Evolutionary conservation across 2,797 vertebrate species (phyloP), one percentile per base, ranked within the genome.

Genomic region (Sternotherus odoratus): DNA sequence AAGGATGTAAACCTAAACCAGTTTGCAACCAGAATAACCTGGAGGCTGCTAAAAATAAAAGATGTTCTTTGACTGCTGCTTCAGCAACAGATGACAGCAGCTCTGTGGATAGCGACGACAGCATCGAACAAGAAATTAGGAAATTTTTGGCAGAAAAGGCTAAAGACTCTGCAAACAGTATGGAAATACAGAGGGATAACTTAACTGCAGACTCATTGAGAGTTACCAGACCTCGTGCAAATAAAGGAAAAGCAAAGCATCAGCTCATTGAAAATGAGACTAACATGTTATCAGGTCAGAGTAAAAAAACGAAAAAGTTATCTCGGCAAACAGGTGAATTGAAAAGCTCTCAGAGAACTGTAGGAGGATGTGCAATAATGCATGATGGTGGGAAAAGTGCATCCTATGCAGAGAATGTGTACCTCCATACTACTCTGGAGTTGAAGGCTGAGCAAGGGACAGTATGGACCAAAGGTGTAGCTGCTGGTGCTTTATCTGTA

Each of bases 71-170:
- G 57, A 15, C 85, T 75, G 86, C 95, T 49, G 50, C 77, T 0
- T 83, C 87, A 7, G 86, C 95, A 0, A 79, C 97, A 3, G 99
- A 99, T 0, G 99, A 99, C 30, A 99, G 98, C 97, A 99, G 99
- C 72, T 98, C 99, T 0, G 98, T 99, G 36, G 99, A 99, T 96
- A 99, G 99, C 0, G 99, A 99, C 1, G 99, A 99, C 91, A 99
- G 99, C 98, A 99, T 99, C 0, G 99, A 99, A 93, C 99, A 98
- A 86, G 99, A 99, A 97, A 99, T 99, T 48, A 97, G 97, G 87
- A 99, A 92, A 95, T 99, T 99, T 93, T 96, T 99, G 91, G 99
- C 99, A 7, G 99, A 99, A 93, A 99, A 99, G 89, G 99, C 99
- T 33, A 99, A 98, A 97, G 98, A 98, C 87, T 98, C 98, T 3